A percentile compares a stretch with the other conserved stretches of the same genome.
phyloP scores from a whole-genome alignment of 2,888 invertebrate genomes.

The Campoletis raptor region DNA sequence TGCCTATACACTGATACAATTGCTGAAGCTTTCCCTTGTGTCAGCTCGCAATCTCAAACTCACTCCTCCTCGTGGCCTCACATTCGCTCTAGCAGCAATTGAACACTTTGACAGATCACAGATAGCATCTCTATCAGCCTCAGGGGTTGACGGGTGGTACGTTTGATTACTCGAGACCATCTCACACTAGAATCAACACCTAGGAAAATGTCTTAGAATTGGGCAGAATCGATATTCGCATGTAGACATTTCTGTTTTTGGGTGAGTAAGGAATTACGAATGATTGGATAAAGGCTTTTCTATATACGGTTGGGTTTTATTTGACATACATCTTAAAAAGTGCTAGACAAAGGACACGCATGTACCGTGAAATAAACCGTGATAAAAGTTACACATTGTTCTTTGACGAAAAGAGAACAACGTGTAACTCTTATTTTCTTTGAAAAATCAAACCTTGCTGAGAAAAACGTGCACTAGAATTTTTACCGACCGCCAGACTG shows the following conservation, averaged over 20 bases:
- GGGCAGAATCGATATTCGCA: background rate
- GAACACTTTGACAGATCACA: background rate
- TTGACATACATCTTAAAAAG: too few relatives aligned
- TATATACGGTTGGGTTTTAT: too few relatives aligned
- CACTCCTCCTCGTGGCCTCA: slow-evolving; percentile 1
- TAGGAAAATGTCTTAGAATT: background rate
- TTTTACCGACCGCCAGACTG: too few relatives aligned
- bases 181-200: slow-evolving; percentile 58
- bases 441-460: too few relatives aligned
- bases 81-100: slow-evolving; percentile 3
- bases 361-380: too few relatives aligned
- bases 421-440: too few relatives aligned
- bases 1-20: too few relatives aligned
- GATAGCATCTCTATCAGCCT: background rate
- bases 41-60: slow-evolving; percentile 28
- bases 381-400: too few relatives aligned
- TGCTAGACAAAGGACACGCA: too few relatives aligned
- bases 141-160: slow-evolving; percentile 13
- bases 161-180: slow-evolving; percentile 76
- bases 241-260: background rate
- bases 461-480: too few relatives aligned
- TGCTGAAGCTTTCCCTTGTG: background rate
- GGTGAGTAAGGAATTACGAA: background rate
- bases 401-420: too few relatives aligned
- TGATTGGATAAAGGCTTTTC: too few relatives aligned